Base-by-base conservation (phyloP, 1,140 invertebrate species). In the Papilio xuthus region DNA sequence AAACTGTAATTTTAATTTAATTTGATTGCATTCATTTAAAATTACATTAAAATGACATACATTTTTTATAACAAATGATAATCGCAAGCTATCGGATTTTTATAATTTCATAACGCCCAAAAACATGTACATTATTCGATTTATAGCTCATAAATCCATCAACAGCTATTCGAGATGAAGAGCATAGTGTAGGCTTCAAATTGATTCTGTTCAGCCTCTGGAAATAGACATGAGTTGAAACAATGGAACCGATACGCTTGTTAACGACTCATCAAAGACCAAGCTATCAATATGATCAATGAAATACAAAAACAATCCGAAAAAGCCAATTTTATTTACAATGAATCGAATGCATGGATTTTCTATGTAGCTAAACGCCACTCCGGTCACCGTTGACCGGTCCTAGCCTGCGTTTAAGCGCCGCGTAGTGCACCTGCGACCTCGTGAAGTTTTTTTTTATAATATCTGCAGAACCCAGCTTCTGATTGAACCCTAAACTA, bases 171-270 rank as follows among this genome's bases (percentile, higher is more conserved):
- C 60, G 60, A 28, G 26, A 67, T 67, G 23, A 28, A 67, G 60
- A 67, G 60, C 23, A 0, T 28, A 32, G 4, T 15, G 60, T 28
- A 28, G 10, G 60, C 60, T 67, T 67, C 60, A 67, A 67, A 67
- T 67, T 28, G 60, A 67, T 67, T 28, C 60, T 67, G 60, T 67
- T 67, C 60, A 13, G 26, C 26, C 13, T 28, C 60, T 26, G 26
- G 26, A 67, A 26, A 60, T 60, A 60, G 56, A 26, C 56, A 60
- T 26, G 13, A 23, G n/a, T 53, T 9, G 26, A 67, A 67, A 67
- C 60, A 67, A 67, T 67, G 60, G 26, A 67, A 32, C 60, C 4
- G 26, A 67, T 67, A 67, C 26, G 60, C 13, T 28, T 67, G 26
- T 67, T 67, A 67, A 28, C 60, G 13, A 28, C 23, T 67, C 10